Percentiles rank a stretch among this genome's conserved stretches.
phyloP scores from a whole-genome alignment of 2,113 vertebrate species.

The Electrona antarctica region DNA sequence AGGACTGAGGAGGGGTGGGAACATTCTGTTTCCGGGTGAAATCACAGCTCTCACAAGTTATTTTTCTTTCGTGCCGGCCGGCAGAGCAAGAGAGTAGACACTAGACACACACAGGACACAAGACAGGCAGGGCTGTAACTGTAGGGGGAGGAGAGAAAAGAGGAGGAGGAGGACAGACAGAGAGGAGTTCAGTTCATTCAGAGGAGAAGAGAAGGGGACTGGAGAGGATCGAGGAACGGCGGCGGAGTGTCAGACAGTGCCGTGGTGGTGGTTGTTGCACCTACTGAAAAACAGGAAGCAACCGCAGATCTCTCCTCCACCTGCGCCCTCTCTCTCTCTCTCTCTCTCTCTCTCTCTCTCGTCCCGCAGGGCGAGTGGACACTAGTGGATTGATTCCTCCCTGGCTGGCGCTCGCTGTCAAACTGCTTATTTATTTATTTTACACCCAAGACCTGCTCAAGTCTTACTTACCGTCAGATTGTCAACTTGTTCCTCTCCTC shows the following conservation, averaged over 20 bases:
- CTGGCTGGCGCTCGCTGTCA: too few relatives aligned
- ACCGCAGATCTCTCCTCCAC: constrained; percentile 29
- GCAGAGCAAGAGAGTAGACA: not conserved
- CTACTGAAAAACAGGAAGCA: constrained; percentile 73
- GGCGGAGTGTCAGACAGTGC: not conserved
- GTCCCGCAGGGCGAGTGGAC: too few relatives aligned
- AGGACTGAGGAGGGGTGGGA: constrained; percentile 8
- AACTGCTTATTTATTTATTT: too few relatives aligned
- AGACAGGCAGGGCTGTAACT: not conserved
- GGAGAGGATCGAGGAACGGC: not conserved
- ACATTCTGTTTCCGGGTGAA: constrained; percentile 62
- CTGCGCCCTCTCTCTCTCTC: constrained; percentile 28
- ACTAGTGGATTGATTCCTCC: too few relatives aligned
- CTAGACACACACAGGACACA: too few relatives aligned
- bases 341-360: too few relatives aligned
- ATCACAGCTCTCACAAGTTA: constrained; percentile 45
- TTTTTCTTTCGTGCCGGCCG: not conserved
- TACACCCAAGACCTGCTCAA: too few relatives aligned
- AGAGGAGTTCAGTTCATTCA: not conserved
- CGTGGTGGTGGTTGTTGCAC: constrained; percentile 34
- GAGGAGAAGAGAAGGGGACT: not conserved
- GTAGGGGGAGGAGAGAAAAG: constrained; percentile 18
- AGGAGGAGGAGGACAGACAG: constrained; percentile 35
- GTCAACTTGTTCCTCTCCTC: too few relatives aligned
- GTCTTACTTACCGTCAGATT: too few relatives aligned